Conservation (phyloP, 1,140 invertebrate genomes). For the Leptinotarsa undecemlineata region DNA sequence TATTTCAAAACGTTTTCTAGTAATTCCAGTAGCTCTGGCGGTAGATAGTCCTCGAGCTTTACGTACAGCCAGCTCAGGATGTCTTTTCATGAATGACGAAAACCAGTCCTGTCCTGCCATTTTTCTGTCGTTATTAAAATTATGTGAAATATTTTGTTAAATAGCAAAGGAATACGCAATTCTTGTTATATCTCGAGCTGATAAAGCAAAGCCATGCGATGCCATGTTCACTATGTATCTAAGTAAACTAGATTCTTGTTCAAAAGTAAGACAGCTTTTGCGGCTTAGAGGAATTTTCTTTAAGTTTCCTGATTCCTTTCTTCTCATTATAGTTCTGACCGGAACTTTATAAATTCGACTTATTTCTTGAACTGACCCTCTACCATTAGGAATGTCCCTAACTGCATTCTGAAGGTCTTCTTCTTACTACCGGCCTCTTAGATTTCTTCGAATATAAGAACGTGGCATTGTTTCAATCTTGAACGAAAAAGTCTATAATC, state of each 20-base stretch:
- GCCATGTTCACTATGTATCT: background rate
- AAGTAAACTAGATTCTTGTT: background rate
- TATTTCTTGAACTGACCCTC: conserved; percentile 11
- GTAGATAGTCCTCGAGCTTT: background rate
- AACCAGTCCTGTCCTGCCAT: too few relatives aligned
- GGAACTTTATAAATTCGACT: too few relatives aligned
- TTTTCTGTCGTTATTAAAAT: too few relatives aligned
- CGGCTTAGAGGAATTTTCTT: too few relatives aligned
- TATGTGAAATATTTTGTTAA: too few relatives aligned
- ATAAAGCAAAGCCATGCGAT: conserved; percentile 10
- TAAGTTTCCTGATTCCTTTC: too few relatives aligned
- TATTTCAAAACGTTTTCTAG: background rate
- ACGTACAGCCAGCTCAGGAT: background rate
- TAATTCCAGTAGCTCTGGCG: background rate
- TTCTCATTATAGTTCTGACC: too few relatives aligned
- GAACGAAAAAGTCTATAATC: background rate
- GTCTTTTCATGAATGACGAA: background rate
- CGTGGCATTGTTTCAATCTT: background rate
- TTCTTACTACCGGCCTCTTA: conserved; percentile 19
- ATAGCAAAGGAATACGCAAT: too few relatives aligned
- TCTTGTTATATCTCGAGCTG: background rate
- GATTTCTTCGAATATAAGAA: conserved; percentile 14
- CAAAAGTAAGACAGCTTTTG: too few relatives aligned
- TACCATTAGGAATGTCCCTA: conserved; percentile 20
- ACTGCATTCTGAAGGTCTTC: conserved; percentile 27